Evolutionary conservation across 2,797 vertebrate species (phyloP).

Genomic region (Anguilla anguilla): DNA sequence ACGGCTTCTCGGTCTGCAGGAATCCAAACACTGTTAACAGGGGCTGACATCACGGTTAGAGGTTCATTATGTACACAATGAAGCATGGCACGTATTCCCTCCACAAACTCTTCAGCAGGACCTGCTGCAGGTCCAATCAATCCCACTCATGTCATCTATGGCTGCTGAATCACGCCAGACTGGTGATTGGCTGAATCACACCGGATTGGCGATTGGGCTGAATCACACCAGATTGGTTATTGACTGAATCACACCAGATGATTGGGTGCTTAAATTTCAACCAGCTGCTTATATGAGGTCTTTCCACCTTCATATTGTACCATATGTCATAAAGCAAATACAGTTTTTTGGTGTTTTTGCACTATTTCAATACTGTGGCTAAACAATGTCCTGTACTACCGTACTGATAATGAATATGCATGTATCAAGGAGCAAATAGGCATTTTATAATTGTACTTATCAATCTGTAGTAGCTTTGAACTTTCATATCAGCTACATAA

Average conservation of each 20-base stretch:
- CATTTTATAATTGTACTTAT: too few species aligned
- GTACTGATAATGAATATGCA: background rate
- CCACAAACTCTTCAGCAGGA: constrained; percentile 37
- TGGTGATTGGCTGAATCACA: constrained; percentile 8
- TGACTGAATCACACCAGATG: constrained; percentile 10
- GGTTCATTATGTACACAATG: constrained; percentile 55
- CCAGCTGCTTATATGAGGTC: background rate
- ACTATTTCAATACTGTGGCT: background rate
- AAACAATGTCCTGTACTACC: background rate
- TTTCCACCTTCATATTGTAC: background rate
- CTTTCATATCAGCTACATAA: background rate
- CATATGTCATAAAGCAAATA: background rate
- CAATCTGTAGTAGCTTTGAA: too few species aligned
- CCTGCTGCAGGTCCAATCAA: constrained; percentile 37
- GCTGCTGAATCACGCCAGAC: constrained; percentile 15
- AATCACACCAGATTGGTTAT: constrained; percentile 7
- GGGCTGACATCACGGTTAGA: constrained; percentile 42
- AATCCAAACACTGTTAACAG: constrained; percentile 42
- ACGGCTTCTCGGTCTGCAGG: constrained; percentile 26
- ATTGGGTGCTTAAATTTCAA: background rate
- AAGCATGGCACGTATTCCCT: constrained; percentile 42
- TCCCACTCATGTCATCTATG: constrained; percentile 32
- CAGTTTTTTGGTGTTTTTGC: background rate
- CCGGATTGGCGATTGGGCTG: background rate
- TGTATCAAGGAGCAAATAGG: background rate